Conservation (phyloP, 1,140 invertebrate species). For the Meloidogyne chitwoodi region DNA sequence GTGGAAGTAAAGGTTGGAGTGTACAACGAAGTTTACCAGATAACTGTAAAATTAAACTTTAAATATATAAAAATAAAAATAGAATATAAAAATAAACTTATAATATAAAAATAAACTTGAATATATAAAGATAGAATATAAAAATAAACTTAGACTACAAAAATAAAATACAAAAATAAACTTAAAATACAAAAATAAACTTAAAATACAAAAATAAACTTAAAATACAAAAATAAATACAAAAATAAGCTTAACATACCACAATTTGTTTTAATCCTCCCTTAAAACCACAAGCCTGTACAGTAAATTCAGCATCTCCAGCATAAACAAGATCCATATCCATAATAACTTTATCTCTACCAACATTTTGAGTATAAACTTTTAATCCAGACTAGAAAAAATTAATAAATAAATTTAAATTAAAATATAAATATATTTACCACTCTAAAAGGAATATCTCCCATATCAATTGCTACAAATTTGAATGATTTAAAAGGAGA, state of each 20-base stretch:
- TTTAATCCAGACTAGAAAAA: constrained; percentile 45
- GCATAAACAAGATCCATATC: constrained; percentile 60
- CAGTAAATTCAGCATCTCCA: constrained; percentile 56
- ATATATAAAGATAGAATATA: background rate
- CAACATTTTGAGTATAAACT: constrained; percentile 58
- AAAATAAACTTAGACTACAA: too few species aligned
- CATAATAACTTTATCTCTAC: constrained; percentile 56
- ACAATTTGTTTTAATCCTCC: constrained; percentile 57
- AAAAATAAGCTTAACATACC: constrained; percentile 20
- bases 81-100: too few species aligned
- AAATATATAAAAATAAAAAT: background rate
- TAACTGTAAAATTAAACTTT: constrained; percentile 35
- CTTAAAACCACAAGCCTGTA: constrained; percentile 55
- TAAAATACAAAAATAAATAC: too few species aligned
- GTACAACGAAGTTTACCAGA: constrained; percentile 56
- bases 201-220: too few species aligned
- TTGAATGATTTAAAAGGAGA: constrained; percentile 58
- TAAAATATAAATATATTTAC: constrained; percentile 3
- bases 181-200: too few species aligned
- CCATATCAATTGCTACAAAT: constrained; percentile 57
- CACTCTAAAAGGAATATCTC: constrained; percentile 27
- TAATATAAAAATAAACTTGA: too few species aligned
- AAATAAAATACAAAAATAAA: background rate
- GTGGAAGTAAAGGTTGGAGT: constrained; percentile 52
- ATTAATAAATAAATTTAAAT: background rate